Percentiles rank a stretch among this genome's conserved stretches.
Evolutionary conservation across 2,888 invertebrate species (phyloP).

Genomic region (Leistus spinibarbis): DNA sequence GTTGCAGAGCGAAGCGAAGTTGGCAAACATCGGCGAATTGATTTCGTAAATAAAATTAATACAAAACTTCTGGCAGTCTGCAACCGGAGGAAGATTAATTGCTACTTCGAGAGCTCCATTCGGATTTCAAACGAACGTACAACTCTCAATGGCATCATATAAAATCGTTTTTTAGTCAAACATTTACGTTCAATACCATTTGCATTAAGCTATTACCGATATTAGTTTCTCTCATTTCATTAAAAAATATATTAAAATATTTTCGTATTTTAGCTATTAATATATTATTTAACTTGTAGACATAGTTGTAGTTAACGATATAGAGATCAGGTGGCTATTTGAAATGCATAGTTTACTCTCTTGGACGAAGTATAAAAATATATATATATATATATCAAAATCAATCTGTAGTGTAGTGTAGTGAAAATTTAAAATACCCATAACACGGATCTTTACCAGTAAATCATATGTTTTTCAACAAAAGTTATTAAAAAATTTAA

Average conservation of each 20-base stretch:
- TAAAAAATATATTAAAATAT: conserved; percentile 36
- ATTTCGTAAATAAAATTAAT: conserved; percentile 37
- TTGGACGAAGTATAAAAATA: no score
- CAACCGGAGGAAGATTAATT: conserved; percentile 21
- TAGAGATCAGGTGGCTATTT: no score
- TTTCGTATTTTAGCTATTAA: background rate
- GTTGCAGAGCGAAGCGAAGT: conserved; percentile 4
- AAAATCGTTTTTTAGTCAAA: conserved; percentile 23
- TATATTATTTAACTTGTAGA: no score
- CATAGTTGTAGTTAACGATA: no score
- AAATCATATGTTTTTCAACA: no score
- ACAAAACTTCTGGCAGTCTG: conserved; percentile 21
- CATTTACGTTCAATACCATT: conserved; percentile 15
- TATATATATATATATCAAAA: no score
- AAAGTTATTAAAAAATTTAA: no score
- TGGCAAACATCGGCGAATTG: conserved; percentile 22
- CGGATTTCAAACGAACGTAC: background rate
- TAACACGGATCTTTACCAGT: no score
- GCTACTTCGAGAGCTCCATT: conserved; percentile 21
- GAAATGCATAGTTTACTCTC: no score
- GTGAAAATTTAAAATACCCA: no score
- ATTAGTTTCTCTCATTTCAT: conserved; percentile 10
- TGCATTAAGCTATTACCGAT: conserved; percentile 28
- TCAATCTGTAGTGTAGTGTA: no score
- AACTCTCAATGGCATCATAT: conserved; percentile 7